These are phyloP conservation scores for Steatocranus sp. DNA, from an alignment of 2,797 vertebrate species.

Conservation along the genomic window DNA sequence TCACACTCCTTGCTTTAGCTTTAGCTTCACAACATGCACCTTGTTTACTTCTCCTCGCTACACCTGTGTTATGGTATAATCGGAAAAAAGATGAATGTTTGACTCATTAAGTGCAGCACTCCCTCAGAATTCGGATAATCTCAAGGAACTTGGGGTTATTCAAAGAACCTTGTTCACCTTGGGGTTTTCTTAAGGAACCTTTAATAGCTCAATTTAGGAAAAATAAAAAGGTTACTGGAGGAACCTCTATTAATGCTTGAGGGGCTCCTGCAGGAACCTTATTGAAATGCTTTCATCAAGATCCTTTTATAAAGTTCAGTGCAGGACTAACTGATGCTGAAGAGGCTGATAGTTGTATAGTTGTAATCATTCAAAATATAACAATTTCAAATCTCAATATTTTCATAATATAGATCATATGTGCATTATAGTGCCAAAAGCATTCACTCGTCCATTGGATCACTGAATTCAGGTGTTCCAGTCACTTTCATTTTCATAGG, in stretches of 20 bases:
- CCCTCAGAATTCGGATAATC: neutral
- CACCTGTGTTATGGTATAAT: neutral
- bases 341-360: neutral
- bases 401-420: neutral
- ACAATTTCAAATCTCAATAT: neutral
- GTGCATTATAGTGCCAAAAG: neutral
- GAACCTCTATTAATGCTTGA: neutral
- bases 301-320: neutral
- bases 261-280: neutral
- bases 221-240: neutral
- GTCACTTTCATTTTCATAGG: neutral
- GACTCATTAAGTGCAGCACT: neutral
- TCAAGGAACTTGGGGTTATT: neutral
- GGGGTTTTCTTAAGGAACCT: neutral
- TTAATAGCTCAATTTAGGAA: neutral
- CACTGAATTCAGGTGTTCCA: neutral
- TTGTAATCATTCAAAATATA: neutral
- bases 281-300: neutral
- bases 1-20: neutral
- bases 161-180: neutral
- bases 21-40: neutral
- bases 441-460: neutral
- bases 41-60: conserved; percentile 24
- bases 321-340: rapidly evolving
- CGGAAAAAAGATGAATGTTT: neutral